phyloP scores from a whole-genome alignment of 2,797 vertebrate genomes.

The Microchirus variegatus region DNA sequence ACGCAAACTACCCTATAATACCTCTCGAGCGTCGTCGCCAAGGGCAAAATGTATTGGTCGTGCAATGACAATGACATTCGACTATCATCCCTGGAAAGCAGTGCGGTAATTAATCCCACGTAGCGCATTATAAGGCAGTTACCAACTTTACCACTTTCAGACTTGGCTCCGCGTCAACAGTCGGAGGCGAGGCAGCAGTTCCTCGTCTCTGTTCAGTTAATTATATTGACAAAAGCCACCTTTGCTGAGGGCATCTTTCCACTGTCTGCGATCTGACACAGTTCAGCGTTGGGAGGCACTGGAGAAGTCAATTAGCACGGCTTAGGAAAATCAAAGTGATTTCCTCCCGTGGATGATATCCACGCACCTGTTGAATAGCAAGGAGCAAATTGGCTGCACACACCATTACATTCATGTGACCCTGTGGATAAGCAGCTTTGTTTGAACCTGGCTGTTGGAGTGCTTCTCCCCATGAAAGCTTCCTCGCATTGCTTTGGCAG shows the following conservation, averaged over 20 bases:
- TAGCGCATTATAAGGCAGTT: slow-evolving; percentile 16
- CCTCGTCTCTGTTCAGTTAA: slow-evolving; percentile 41
- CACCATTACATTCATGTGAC: slow-evolving; percentile 70
- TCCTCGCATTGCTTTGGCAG: slow-evolving; percentile 66
- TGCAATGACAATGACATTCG: slow-evolving; percentile 4
- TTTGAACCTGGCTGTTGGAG: slow-evolving; percentile 69
- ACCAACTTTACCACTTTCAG: slow-evolving; percentile 27
- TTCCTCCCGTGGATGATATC: slow-evolving; percentile 63
- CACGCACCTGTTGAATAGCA: slow-evolving; percentile 58
- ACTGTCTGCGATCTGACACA: slow-evolving; percentile 46
- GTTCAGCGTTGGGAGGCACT: slow-evolving; percentile 45
- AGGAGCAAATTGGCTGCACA: slow-evolving; percentile 68
- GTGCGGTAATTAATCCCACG: slow-evolving; percentile 20
- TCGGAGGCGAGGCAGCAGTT: slow-evolving; percentile 15
- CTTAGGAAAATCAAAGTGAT: slow-evolving; percentile 67
- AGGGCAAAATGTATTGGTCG: background rate
- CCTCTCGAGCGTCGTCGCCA: background rate
- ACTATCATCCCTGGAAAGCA: slow-evolving; percentile 7
- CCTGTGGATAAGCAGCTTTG: slow-evolving; percentile 76
- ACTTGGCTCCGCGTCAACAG: slow-evolving; percentile 23
- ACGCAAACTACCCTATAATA: background rate
- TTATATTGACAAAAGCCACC: slow-evolving; percentile 50
- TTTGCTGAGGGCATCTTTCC: slow-evolving; percentile 38
- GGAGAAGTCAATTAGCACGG: slow-evolving; percentile 67
- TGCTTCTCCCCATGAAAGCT: slow-evolving; percentile 61